Evolutionary conservation across 2,888 invertebrate species (phyloP), one percentile per base, ranked within the genome.

Genomic region (Machimus atricapillus): DNA sequence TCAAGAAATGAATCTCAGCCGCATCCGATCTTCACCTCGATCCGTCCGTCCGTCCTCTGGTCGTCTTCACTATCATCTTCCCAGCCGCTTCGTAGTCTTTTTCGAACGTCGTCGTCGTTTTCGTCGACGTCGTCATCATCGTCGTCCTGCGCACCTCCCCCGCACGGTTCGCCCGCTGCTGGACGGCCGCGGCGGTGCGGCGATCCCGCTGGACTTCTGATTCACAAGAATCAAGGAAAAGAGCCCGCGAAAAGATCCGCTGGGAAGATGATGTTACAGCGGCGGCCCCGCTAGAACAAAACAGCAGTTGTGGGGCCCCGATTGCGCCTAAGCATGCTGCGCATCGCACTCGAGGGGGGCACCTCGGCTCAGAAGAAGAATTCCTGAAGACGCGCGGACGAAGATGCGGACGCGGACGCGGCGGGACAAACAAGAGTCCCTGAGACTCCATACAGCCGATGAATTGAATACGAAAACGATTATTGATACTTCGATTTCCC

Each of bases 401-500:
- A 27, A 23, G 79, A 19, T 19, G 79, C 40, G 79, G 52, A 16
- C 9, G 79, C 37, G 79, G 27, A 16, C 9, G n/a, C n/a, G n/a
- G n/a, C n/a, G n/a, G n/a, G n/a, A 31, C 31, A 37, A 23, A 56
- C 46, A 34, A 27, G 40, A 81, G 34, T 27, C 56, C n/a, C 73
- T 40, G 76, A 46, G 43, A 83, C 31, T 66, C 27, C 27, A 83
- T 46, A 37, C 83, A 40, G 9, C 40, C 83, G 23, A 73, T 83
- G 73, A 83, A 83, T 83, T 83, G 83, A 83, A 83, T 83, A 83
- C 31, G 83, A 83, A 83, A 83, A 83, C 83, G 83, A 83, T 83
- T 83, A 83, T 83, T 83, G 83, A 83, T 83, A 83, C 83, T 66
- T 83, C 83, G 83, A 83, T 83, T 83, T 83, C 73, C 83, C 83